Evolutionary conservation across 2,888 invertebrate species (phyloP), one percentile per base, ranked within the genome.

Genomic region (Lasioglossum lativentre): DNA sequence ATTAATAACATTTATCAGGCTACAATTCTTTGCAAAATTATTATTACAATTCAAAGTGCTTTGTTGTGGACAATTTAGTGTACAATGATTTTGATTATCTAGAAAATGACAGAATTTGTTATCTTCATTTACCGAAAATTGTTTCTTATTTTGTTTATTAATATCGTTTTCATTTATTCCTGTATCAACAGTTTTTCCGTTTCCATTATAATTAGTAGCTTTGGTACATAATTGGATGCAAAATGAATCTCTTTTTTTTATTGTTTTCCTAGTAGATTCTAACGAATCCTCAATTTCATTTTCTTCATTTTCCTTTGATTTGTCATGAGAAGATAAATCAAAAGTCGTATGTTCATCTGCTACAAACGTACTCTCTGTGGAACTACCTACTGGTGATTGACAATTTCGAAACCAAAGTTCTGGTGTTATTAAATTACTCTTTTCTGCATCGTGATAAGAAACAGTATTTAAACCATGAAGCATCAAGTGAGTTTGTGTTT

Each of bases 381-480:
- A 90, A 87, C 90, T 93, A 2, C 97, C 96, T 8, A 97, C 96
- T 0, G 96, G 96, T 0, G 97, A 97, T 73, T 96, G 95, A 93
- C 98, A 98, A 94, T 98, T 98, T 90, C 97, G 97, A 89, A 98
- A 95, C 99, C 99, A 99, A 4, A 99, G 96, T 86, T 99, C 99
- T 0, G 99, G 99, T 0, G 99, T 99, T 90, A 99, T 99, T 72
- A 98, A 95, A 90, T 95, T 96, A 75, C 95, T 95, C 92, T 94
- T 95, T 6, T 79, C 83, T 19, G 79, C 19, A 10, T 88, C 83
- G 6, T 83, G 76, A 16, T 85, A 86, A 63, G 93, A 85, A 90
- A 94, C 82, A 42, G 87, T 89, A 34, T 83, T 90, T 30, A 93
- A 82, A 38, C 93, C 93, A 87, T 96, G 96, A 80, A 98, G 97